Conservation (phyloP, 2,113 vertebrate species). For the Caranx melampygus region DNA sequence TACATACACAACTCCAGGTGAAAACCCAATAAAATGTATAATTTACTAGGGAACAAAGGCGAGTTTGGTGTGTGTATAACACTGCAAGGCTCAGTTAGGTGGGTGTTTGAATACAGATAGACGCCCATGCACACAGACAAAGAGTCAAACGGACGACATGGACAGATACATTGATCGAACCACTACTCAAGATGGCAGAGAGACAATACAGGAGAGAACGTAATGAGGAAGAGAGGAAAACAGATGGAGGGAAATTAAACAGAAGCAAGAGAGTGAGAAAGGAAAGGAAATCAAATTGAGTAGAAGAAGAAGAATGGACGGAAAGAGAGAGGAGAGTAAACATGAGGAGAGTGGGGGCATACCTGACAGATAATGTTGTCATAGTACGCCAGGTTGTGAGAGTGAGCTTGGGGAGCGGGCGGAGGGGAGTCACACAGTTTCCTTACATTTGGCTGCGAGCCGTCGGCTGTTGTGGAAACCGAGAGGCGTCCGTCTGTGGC, state of each 20-base stretch:
- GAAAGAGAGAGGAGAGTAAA: constrained; percentile 41
- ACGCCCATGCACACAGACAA: constrained; percentile 17
- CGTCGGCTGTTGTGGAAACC: constrained; percentile 95
- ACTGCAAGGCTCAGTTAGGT: neutral
- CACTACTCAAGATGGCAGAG: constrained; percentile 6
- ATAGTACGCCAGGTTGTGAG: constrained; percentile 85
- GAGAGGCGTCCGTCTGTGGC: constrained; percentile 97
- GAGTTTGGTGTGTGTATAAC: neutral
- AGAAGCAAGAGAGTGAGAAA: constrained; percentile 33
- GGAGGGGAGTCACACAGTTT: constrained; percentile 82
- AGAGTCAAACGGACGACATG: neutral
- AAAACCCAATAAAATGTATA: neutral
- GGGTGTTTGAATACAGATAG: neutral
- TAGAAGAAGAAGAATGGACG: neutral
- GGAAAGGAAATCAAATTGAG: neutral
- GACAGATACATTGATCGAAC: neutral
- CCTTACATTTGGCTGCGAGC: constrained; percentile 99
- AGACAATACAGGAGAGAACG: constrained; percentile 18
- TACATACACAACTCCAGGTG: constrained; percentile 21
- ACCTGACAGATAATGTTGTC: constrained; percentile 90
- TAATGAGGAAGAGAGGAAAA: neutral
- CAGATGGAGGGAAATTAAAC: constrained; percentile 7
- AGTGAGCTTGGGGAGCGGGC: constrained; percentile 84
- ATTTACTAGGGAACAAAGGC: constrained; percentile 1
- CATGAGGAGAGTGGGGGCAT: constrained; percentile 71